Base-by-base conservation (phyloP, 2,797 vertebrate species). In the Melanotaenia trifasciata region DNA sequence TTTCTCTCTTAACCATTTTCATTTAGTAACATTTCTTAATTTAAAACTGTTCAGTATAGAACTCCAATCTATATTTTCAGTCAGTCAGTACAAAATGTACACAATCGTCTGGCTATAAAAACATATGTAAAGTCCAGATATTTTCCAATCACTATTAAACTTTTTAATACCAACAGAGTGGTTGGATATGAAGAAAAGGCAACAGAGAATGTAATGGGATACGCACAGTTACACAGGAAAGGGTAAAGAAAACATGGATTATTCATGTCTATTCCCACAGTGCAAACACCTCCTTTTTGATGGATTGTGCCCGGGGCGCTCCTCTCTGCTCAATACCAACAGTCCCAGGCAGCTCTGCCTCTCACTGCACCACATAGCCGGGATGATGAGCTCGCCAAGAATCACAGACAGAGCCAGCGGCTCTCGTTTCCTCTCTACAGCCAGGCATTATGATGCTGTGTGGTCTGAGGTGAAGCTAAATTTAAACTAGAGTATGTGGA, bases 241-340 rank as follows among this genome's bases (percentile, higher is more conserved):
- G 90, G 72, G 85, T 88, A 92, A 90, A 91, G 89, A 86, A 82
- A 89, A 74, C 92, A 95, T 95, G 88, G 91, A 94, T 95, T 94
- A 95, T 95, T 95, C 91, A 95, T 94, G 91, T 72, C 80, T 90
- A 89, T 93, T 92, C 91, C 89, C 92, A 89, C 82, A 91, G 86
- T 91, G 87, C 81, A 89, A 91, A 89, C 87, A 85, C 79, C 84
- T 92, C 81, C 81, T 80, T 90, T 94, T 93, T 95, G 94, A 94
- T 94, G 93, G 91, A 91, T 93, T 90, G 86, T 75, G 92, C 93
- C 90, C 18, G 66, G 74, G 90, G 94, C 90, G 8, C 74, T 85
- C 72, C 83, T 86, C 83, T 80, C 89, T 86, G 83, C 91, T 94
- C 93, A 91, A 91, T 94, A 93, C 86, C 83, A 90, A 90, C 92